A percentile compares a stretch with the other conserved stretches of the same genome.
phyloP scores from a whole-genome alignment of 2,888 invertebrate species.

The Busseola fusca region DNA sequence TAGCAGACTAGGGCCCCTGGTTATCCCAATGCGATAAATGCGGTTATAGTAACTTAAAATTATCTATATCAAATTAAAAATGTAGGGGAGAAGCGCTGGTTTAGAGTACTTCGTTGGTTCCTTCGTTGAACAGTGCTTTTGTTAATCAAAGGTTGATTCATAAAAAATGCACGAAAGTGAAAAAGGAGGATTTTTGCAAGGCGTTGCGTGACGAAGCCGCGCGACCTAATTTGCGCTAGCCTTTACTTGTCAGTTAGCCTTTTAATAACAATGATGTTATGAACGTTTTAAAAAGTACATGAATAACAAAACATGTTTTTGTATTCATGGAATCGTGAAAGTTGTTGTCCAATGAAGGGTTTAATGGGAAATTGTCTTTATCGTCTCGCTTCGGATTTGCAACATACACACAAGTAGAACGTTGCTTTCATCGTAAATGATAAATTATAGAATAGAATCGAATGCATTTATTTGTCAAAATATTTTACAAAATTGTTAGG shows the following conservation, averaged over 20 bases:
- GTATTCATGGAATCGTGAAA: constrained; percentile 44
- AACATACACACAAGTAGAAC: not conserved
- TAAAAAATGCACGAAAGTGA: not conserved
- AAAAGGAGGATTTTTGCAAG: not conserved
- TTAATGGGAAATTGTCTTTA: constrained; percentile 13
- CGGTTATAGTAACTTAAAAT: too few relatives aligned
- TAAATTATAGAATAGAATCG: not conserved
- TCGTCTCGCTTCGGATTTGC: not conserved
- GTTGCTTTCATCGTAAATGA: not conserved
- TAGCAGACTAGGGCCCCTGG: too few relatives aligned
- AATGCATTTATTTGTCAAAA: too few relatives aligned
- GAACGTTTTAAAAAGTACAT: constrained; percentile 14
- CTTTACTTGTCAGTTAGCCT: constrained; percentile 11
- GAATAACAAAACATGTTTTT: constrained; percentile 30
- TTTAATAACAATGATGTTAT: constrained; percentile 19
- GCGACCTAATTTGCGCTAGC: not conserved
- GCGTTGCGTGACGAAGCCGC: not conserved
- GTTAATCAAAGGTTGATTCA: not conserved
- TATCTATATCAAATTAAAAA: too few relatives aligned
- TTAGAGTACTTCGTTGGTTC: too few relatives aligned
- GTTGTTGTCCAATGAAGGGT: constrained; percentile 16
- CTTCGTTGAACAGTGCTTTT: too few relatives aligned
- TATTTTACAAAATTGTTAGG: too few relatives aligned
- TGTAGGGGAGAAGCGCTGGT: not conserved
- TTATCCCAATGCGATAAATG: too few relatives aligned